A percentile compares a stretch with the other conserved stretches of the same genome.
These are phyloP conservation scores for Drosophila peninsularis DNA, from an alignment of 2,888 invertebrate genomes.

Conservation along the genomic window DNA sequence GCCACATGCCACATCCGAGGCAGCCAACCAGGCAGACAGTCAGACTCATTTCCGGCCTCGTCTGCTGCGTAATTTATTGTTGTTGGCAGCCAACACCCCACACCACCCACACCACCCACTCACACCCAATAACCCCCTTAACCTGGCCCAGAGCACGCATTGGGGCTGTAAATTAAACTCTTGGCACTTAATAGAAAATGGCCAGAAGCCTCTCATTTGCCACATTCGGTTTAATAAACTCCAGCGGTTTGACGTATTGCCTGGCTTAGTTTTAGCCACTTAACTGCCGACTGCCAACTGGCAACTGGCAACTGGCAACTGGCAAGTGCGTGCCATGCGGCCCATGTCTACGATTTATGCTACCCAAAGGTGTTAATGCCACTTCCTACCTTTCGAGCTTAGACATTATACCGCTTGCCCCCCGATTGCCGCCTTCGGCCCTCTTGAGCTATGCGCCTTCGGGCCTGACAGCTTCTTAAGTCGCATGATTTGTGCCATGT, in stretches of 20 bases:
- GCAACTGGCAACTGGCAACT: conserved; percentile 67
- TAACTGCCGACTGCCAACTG: conserved; percentile 62
- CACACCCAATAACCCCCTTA: conserved; percentile 6
- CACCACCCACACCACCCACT: not conserved
- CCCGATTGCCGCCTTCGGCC: not conserved
- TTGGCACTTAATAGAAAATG: conserved; percentile 74
- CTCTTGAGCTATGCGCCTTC: not conserved
- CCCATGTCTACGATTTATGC: conserved; percentile 48
- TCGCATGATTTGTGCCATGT: conserved; percentile 49
- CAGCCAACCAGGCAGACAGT: conserved; percentile 34
- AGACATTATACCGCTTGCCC: not conserved
- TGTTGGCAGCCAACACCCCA: not conserved
- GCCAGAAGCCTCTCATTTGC: conserved; percentile 72
- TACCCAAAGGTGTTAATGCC: conserved; percentile 49
- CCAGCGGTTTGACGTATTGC: conserved; percentile 71
- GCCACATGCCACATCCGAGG: conserved; percentile 32
- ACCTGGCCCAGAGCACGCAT: conserved; percentile 3
- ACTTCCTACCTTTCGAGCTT: conserved; percentile 1
- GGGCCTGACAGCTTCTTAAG: conserved; percentile 39
- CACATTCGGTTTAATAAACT: conserved; percentile 63
- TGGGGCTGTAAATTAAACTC: conserved; percentile 68
- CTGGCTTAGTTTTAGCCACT: conserved; percentile 76
- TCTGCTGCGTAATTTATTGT: conserved; percentile 65
- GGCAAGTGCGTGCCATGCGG: conserved; percentile 15
- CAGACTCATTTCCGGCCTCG: conserved; percentile 54